Conservation (phyloP, 2,113 vertebrate species). For the Chrysemys picta region DNA sequence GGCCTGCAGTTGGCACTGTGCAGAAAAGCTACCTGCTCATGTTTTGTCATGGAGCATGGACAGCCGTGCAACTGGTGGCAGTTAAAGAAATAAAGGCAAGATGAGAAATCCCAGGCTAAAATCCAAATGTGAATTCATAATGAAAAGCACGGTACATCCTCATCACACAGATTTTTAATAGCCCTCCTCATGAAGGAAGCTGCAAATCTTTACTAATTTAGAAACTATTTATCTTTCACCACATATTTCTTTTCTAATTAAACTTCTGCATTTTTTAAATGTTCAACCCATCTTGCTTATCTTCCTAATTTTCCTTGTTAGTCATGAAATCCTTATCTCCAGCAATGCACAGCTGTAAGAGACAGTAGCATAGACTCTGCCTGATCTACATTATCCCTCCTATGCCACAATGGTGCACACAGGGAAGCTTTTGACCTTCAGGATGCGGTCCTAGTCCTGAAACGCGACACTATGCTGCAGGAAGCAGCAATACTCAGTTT, state of each 20-base stretch:
- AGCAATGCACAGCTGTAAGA: neutral
- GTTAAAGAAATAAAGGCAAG: fast-evolving
- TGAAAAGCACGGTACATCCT: neutral
- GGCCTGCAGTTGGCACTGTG: neutral
- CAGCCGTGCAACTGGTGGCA: neutral
- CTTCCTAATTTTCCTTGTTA: neutral
- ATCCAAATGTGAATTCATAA: neutral
- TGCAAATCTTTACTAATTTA: neutral
- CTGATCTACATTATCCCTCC: neutral
- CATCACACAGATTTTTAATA: neutral
- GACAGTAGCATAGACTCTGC: neutral
- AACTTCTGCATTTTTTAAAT: neutral
- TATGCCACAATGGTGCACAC: neutral
- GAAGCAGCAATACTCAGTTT: neutral
- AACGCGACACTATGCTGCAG: neutral
- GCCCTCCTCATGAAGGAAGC: neutral
- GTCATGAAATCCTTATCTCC: neutral
- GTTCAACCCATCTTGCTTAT: neutral
- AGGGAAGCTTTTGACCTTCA: neutral
- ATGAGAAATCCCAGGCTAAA: neutral
- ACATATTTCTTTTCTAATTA: neutral
- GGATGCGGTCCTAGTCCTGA: neutral
- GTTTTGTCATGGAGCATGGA: neutral
- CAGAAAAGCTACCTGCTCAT: neutral
- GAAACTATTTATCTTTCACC: neutral